These are phyloP conservation scores for Anhinga rufa DNA, from an alignment of 2,113 vertebrate genomes.

Conservation along the genomic window DNA sequence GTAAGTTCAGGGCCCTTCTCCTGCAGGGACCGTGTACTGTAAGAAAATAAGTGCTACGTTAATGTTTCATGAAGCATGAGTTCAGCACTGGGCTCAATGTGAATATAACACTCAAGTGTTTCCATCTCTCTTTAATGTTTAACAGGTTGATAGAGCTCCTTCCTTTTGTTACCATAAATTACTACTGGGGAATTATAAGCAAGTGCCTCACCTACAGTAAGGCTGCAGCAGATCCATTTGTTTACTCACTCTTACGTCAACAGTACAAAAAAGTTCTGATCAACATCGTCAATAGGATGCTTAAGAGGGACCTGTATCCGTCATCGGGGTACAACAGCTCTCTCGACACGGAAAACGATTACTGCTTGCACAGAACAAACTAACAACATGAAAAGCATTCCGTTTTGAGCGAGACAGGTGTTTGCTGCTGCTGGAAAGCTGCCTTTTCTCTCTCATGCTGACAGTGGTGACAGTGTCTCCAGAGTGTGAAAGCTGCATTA, in stretches of 20 bases:
- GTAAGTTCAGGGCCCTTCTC: not conserved
- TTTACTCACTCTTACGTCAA: slow-evolving; percentile 78
- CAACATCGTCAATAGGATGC: slow-evolving; percentile 63
- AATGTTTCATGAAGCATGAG: slow-evolving; percentile 26
- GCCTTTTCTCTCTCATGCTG: not conserved
- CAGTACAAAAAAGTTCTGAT: slow-evolving; percentile 79
- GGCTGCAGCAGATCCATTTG: slow-evolving; percentile 75
- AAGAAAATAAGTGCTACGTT: not conserved
- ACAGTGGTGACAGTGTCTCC: not conserved
- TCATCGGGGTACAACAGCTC: slow-evolving; percentile 74
- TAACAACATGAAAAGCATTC: slow-evolving; percentile 4
- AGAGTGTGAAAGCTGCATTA: not conserved
- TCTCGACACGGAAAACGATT: slow-evolving; percentile 74
- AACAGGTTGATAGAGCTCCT: slow-evolving; percentile 77
- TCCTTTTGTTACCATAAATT: slow-evolving; percentile 74
- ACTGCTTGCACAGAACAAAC: slow-evolving; percentile 64
- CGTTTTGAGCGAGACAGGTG: not conserved
- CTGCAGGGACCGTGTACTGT: not conserved
- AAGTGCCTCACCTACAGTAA: slow-evolving; percentile 80
- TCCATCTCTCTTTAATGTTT: slow-evolving; percentile 45
- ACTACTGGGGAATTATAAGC: slow-evolving; percentile 75
- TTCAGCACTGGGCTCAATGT: not conserved
- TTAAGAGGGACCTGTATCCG: slow-evolving; percentile 69
- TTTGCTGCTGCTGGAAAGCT: not conserved
- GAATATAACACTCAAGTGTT: not conserved